Base-by-base conservation (phyloP, 2,797 vertebrate genomes). In the Mastacembelus armatus region DNA sequence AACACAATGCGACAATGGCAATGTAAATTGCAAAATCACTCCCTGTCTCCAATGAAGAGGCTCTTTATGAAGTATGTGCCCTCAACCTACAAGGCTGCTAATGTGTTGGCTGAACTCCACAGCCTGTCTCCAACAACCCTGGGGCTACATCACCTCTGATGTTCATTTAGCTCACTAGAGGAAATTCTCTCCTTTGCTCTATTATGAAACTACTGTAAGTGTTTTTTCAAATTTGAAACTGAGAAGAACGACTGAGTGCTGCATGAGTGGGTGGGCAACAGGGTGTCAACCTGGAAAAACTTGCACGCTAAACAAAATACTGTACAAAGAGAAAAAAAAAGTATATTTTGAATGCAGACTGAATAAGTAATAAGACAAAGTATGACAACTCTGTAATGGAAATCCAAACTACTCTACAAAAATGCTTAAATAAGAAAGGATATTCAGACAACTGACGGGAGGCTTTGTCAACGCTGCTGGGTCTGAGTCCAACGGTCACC, bases 151-250 rank as follows among this genome's bases (percentile, higher is more conserved):
- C 85, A 80, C 69, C 80, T 73, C 71, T 12, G 14, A 62, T 81
- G 74, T 69, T 82, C 80, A 76, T 78, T 79, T 79, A 72, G 51
- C 47, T 74, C 35, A 39, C 58, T 81, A 71, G 47, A 69, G 79
- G 74, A 84, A 84, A 85, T 74, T 76, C 60, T 84, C 76, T 84
- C 76, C 81, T 88, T 87, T 85, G 59, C 56, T 21, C 71, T 71
- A 72, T 80, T 70, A 57, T 74, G 71, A 80, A 83, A 84, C 62
- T 27, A n/a, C n/a, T n/a, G n/a, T n/a, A 58, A 75, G 52, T 27
- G 58, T 54, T 81, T 81, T 72, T 58, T 42, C 40, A 60, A n/a
- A 66, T 76, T 48, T 48, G 56, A 62, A 68, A 43, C 67, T 11
- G 54, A 63, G 78, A 85, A 81, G 77, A 81, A 72, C 62, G 33